Evolutionary conservation across 2,797 vertebrate genomes (phyloP).

Genomic region (Lacerta agilis): DNA sequence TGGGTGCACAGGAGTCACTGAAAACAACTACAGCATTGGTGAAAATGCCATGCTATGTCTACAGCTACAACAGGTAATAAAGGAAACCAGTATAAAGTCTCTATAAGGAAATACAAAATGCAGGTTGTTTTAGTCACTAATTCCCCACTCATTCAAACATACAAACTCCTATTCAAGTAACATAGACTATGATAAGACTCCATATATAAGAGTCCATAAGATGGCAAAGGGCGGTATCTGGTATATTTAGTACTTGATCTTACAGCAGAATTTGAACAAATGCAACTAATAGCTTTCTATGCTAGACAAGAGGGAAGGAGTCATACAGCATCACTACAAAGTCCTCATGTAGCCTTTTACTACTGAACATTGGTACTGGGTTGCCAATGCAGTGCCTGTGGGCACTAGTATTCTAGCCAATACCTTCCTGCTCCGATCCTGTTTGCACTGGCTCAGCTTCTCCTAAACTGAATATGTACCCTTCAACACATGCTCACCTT

Average conservation of each 20-base stretch:
- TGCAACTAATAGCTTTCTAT: not conserved
- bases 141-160: not conserved
- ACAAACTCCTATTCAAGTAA: not conserved
- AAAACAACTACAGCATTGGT: not conserved
- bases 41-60: not conserved
- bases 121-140: not conserved
- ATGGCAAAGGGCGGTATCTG: not conserved
- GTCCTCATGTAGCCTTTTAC: not conserved
- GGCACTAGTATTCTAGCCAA: too few relatives aligned
- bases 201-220: not conserved
- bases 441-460: too few relatives aligned
- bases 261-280: not conserved
- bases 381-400: too few relatives aligned
- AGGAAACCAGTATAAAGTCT: not conserved
- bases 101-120: not conserved
- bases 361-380: not conserved
- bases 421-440: too few relatives aligned
- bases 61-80: not conserved
- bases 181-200: not conserved
- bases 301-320: too few relatives aligned
- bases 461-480: too few relatives aligned
- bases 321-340: not conserved
- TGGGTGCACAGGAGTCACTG: not conserved
- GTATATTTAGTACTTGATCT: not conserved
- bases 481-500: too few relatives aligned